Evolutionary conservation across 2,113 vertebrate species (phyloP).

Genomic region (Bagarius yarrelli): DNA sequence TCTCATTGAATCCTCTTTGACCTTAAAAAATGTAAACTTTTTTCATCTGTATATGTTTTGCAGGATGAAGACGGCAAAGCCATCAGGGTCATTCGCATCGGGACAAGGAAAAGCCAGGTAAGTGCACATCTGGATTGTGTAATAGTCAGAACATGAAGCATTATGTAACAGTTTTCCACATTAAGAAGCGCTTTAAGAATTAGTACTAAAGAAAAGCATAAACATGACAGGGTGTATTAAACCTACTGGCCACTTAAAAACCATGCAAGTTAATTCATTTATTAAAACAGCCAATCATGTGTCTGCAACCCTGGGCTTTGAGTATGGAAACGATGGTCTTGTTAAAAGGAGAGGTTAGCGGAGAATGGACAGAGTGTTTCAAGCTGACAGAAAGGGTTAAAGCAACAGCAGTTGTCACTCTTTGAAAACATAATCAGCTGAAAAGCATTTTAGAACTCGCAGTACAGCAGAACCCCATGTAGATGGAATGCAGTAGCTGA

Average conservation of each 20-base stretch:
- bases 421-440: neutral
- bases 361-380: neutral
- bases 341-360: neutral
- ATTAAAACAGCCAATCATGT: neutral
- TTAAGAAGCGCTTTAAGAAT: neutral
- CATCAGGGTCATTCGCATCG: conserved; percentile 74
- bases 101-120: conserved; percentile 86
- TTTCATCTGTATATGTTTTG: conserved; percentile 32
- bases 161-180: neutral
- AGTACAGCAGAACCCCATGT: neutral
- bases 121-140: neutral
- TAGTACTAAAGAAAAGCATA: neutral
- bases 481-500: neutral
- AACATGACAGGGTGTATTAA: neutral
- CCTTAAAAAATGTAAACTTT: no score
- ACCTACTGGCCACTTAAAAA: neutral
- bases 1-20: no score
- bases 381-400: neutral
- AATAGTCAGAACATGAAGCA: neutral
- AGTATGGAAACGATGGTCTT: neutral
- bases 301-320: neutral
- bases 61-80: conserved; percentile 63
- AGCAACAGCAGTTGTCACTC: neutral
- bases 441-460: neutral
- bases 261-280: neutral